Conservation (phyloP, 2,797 vertebrate species). For the Propithecus deckenii region DNA sequence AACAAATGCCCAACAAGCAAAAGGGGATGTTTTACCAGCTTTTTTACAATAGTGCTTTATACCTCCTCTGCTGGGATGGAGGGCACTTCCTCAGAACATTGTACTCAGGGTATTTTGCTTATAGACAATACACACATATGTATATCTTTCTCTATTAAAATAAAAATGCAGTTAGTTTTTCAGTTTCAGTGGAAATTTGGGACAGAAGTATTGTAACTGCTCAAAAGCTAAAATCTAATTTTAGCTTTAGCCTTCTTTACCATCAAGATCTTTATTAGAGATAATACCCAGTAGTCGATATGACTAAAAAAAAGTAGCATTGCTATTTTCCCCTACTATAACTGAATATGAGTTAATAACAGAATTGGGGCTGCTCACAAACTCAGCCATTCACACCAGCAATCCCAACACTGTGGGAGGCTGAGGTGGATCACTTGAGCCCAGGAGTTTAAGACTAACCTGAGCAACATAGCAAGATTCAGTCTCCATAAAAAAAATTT, state of each 20-base stretch:
- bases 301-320: neutral
- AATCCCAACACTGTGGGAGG: neutral
- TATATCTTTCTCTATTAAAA: slow-evolving; percentile 19
- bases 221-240: slow-evolving; percentile 39
- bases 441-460: neutral
- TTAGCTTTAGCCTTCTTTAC: slow-evolving; percentile 14
- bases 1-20: neutral
- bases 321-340: neutral
- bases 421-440: neutral
- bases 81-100: neutral
- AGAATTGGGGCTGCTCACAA: neutral
- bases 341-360: neutral
- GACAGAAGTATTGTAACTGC: neutral
- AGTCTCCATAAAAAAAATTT: neutral
- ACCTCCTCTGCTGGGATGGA: neutral
- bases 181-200: slow-evolving; percentile 14
- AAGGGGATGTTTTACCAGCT: neutral
- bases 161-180: slow-evolving; percentile 20
- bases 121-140: neutral
- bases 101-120: neutral
- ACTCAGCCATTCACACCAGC: neutral
- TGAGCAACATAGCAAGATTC: neutral
- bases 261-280: neutral
- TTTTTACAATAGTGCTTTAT: neutral
- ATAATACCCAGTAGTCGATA: neutral